Evolutionary conservation across 1,140 invertebrate species (phyloP).

Genomic region (Leptopilina boulardi): DNA sequence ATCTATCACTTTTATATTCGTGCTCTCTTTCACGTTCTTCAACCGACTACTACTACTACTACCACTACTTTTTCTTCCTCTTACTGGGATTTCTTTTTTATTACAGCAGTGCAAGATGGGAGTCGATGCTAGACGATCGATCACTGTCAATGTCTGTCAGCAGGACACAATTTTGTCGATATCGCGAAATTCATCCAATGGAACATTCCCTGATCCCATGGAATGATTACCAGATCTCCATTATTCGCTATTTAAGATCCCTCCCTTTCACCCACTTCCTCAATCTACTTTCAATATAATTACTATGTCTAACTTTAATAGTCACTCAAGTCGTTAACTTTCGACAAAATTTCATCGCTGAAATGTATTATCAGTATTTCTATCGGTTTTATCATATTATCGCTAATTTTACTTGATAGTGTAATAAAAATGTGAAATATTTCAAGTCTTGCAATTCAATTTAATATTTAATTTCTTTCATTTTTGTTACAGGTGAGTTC

Average conservation of each 20-base stretch:
- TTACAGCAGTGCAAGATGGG: background rate
- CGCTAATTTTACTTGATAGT: background rate
- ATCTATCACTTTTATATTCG: constrained; percentile 12
- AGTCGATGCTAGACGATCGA: constrained; percentile 14
- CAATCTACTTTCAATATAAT: constrained; percentile 12
- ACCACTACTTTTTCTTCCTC: no score
- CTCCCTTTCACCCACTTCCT: background rate
- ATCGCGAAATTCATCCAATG: background rate
- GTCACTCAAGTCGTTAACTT: background rate
- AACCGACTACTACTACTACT: background rate
- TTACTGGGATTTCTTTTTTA: background rate
- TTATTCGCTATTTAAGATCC: background rate
- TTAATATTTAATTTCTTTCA: no score
- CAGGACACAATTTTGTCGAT: constrained; percentile 20
- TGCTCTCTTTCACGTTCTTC: constrained; percentile 20
- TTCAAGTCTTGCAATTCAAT: no score
- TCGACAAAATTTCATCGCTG: background rate
- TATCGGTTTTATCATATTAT: background rate
- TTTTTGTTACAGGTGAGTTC: no score
- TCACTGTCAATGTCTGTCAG: constrained; percentile 12
- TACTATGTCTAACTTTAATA: constrained; percentile 4
- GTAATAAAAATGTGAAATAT: no score
- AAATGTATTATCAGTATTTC: background rate
- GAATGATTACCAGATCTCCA: constrained; percentile 22
- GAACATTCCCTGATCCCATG: background rate